A percentile compares a stretch with the other conserved stretches of the same genome.
phyloP scores from a whole-genome alignment of 2,113 vertebrate genomes.

The Otocyon megalotis region DNA sequence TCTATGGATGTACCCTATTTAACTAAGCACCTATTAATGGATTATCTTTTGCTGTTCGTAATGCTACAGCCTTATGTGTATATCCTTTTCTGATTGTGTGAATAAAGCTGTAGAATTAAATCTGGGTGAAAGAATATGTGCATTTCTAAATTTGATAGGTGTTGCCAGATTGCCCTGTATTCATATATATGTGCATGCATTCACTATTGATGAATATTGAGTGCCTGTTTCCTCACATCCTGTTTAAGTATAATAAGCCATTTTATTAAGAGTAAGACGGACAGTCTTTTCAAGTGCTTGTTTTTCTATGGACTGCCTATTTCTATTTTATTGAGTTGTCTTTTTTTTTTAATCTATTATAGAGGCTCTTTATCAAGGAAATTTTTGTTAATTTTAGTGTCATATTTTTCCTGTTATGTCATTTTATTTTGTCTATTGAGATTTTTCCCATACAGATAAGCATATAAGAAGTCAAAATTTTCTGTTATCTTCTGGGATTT shows the following conservation, averaged over 20 bases:
- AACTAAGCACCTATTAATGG: background rate
- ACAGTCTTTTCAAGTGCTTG: background rate
- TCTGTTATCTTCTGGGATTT: background rate
- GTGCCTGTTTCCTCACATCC: background rate
- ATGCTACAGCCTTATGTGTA: background rate
- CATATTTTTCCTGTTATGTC: conserved; percentile 28
- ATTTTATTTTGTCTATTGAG: conserved; percentile 41
- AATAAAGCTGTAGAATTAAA: background rate
- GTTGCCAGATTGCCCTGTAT: background rate
- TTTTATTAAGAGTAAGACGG: background rate
- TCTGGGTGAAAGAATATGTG: background rate
- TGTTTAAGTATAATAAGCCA: background rate
- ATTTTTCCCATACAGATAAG: background rate
- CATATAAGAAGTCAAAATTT: conserved; percentile 30
- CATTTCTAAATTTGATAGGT: background rate
- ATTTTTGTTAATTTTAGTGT: conserved; percentile 25
- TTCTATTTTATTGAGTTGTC: background rate
- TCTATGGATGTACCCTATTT: background rate
- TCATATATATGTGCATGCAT: background rate
- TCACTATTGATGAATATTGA: background rate
- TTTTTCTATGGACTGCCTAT: background rate
- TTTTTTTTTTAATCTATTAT: conserved; percentile 8
- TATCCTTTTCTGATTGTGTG: background rate
- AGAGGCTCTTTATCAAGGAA: background rate
- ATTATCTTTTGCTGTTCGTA: background rate